These are phyloP conservation scores for Tapera naevia DNA, from an alignment of 2,797 vertebrate species.

Conservation along the genomic window DNA sequence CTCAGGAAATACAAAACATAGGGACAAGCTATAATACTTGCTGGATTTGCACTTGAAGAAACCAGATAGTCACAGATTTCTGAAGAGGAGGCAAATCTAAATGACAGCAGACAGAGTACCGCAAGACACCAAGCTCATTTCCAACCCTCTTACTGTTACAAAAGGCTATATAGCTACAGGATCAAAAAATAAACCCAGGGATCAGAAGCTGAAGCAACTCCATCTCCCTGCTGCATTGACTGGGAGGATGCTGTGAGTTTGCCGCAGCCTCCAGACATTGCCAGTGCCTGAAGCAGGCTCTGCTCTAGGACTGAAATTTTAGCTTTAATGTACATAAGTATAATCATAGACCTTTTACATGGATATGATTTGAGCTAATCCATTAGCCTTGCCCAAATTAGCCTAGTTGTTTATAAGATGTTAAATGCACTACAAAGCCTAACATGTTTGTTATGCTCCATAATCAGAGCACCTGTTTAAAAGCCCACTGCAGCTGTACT, in stretches of 20 bases:
- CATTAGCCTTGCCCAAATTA: conserved; percentile 73
- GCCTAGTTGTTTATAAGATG: conserved; percentile 68
- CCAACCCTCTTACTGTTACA: neutral
- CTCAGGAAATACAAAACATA: neutral
- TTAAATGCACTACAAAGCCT: conserved; percentile 70
- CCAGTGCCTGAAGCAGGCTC: neutral
- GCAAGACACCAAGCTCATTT: neutral
- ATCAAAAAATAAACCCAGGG: neutral
- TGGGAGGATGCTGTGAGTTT: fast-evolving
- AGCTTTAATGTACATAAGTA: neutral
- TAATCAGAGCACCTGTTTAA: conserved; percentile 75
- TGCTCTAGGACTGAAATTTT: neutral
- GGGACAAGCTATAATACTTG: neutral
- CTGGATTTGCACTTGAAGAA: neutral
- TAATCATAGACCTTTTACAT: conserved; percentile 48
- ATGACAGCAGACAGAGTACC: neutral
- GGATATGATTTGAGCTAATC: conserved; percentile 58
- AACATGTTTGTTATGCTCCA: conserved; percentile 68
- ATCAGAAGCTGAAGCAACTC: neutral
- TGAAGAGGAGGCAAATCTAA: neutral
- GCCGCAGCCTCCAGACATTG: fast-evolving
- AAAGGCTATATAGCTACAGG: neutral
- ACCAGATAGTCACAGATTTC: neutral
- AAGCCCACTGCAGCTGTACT: conserved; percentile 71
- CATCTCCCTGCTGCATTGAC: neutral